Conservation (phyloP, 2,797 vertebrate genomes). For the Halcyon leucocephala region DNA sequence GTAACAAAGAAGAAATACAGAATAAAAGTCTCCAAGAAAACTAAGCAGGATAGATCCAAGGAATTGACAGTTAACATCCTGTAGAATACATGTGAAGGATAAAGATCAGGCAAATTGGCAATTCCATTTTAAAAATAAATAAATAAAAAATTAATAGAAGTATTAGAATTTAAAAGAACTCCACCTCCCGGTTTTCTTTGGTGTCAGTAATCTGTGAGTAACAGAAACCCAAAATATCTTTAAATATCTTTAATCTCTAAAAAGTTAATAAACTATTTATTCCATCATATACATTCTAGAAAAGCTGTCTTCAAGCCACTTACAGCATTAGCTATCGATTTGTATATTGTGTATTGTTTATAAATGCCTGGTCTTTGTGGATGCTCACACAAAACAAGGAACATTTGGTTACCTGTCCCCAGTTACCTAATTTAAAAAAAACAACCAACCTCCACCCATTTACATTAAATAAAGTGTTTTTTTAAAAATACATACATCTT, state of each 20-base stretch:
- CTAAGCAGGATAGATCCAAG: not conserved
- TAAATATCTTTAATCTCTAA: not conserved
- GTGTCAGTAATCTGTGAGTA: not conserved
- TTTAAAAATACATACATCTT: no score
- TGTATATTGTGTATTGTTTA: not conserved
- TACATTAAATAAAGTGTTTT: not conserved
- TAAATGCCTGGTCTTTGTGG: not conserved
- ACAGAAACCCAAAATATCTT: not conserved
- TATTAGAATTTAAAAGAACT: not conserved
- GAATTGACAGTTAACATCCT: not conserved
- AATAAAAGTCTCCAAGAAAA: not conserved
- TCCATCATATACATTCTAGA: not conserved
- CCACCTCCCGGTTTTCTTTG: not conserved
- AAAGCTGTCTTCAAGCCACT: not conserved
- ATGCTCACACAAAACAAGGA: not conserved
- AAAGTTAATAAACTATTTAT: not conserved
- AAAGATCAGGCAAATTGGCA: not conserved
- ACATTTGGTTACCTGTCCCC: not conserved
- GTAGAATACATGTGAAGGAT: not conserved
- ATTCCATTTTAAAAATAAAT: not conserved
- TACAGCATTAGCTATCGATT: not conserved
- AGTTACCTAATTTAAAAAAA: not conserved
- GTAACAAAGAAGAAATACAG: not conserved
- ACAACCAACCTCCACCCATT: not conserved
- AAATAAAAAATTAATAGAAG: not conserved